Conservation (phyloP, 2,797 vertebrate species). For the Lepus townsendii region DNA sequence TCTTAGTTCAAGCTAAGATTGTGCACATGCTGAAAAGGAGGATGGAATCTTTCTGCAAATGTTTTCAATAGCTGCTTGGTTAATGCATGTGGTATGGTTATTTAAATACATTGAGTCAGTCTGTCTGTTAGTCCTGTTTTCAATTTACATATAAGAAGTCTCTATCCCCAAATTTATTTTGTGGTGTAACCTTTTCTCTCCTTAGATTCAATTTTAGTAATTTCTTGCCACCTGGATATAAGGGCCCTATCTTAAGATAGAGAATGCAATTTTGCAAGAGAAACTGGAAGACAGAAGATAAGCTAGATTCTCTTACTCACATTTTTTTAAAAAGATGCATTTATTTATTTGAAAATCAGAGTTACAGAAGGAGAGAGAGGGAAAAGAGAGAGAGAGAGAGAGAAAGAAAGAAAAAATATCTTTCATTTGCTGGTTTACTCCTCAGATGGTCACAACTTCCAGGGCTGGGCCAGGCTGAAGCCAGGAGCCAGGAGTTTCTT, state of each 20-base stretch:
- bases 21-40: background rate
- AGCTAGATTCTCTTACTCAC: background rate
- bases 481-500: no score
- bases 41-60: background rate
- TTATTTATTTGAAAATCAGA: no score
- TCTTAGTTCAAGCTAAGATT: background rate
- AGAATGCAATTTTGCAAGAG: background rate
- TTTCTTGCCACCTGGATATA: background rate
- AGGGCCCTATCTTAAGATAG: background rate
- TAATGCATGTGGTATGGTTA: background rate
- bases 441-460: no score
- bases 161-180: background rate
- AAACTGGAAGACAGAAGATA: no score
- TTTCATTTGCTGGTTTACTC: no score
- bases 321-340: no score
- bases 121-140: background rate
- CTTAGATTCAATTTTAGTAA: background rate
- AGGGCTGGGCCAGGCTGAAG: no score
- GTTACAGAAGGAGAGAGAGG: no score
- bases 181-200: background rate
- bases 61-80: background rate
- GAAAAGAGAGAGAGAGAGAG: no score
- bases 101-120: background rate
- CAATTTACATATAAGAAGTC: background rate
- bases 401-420: no score